A percentile compares a stretch with the other conserved stretches of the same genome.
Evolutionary conservation across 2,888 invertebrate genomes (phyloP).

Genomic region (Thereva nobilitata): DNA sequence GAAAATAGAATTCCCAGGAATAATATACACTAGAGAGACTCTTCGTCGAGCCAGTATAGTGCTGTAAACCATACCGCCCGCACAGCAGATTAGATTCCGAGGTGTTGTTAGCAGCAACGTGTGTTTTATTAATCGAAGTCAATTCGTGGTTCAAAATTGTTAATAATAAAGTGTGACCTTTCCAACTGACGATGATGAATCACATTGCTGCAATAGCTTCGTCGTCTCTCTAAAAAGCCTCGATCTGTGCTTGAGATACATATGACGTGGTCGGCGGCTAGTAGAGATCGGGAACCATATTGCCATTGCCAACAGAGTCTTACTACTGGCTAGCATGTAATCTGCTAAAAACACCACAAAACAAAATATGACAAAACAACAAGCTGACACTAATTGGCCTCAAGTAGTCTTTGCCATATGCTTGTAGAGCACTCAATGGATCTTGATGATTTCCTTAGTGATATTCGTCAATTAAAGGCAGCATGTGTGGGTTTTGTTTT

Average conservation of each 20-base stretch:
- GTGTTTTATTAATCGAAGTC: constrained; percentile 15
- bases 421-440: constrained; percentile 49
- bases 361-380: too few species aligned
- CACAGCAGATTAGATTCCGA: constrained; percentile 3
- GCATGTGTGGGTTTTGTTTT: constrained; percentile 55
- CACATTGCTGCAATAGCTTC: too few species aligned
- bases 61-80: constrained; percentile 14
- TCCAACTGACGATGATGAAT: too few species aligned
- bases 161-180: too few species aligned
- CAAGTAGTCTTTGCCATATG: constrained; percentile 14
- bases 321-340: too few species aligned
- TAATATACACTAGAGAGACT: neutral
- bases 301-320: too few species aligned
- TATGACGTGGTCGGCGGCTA: too few species aligned
- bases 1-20: constrained; percentile 24
- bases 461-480: constrained; percentile 54
- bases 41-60: constrained; percentile 4
- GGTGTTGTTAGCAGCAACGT: neutral
- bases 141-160: constrained; percentile 2
- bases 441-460: constrained; percentile 54
- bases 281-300: too few species aligned
- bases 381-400: too few species aligned
- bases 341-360: too few species aligned
- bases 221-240: too few species aligned
- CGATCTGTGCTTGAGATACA: too few species aligned